These are phyloP conservation scores for Amazona vittata DNA, from an alignment of 2,113 vertebrate species.

Conservation along the genomic window DNA sequence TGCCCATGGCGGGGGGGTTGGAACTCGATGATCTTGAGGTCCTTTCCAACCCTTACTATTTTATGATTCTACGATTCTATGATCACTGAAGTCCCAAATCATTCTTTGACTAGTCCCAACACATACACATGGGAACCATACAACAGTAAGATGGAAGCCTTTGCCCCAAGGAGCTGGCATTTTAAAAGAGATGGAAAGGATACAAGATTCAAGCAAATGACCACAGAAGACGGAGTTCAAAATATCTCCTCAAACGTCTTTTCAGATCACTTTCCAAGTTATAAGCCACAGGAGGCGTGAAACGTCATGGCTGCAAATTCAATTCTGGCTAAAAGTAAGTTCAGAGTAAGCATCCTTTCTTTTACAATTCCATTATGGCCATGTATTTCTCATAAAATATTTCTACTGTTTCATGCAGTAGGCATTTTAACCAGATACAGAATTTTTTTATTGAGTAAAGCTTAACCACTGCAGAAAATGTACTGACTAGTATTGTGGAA, in stretches of 20 bases:
- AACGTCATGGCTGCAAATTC: background rate
- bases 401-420: background rate
- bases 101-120: background rate
- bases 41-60: too few relatives aligned
- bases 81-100: background rate
- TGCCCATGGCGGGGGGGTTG: too few relatives aligned
- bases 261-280: background rate
- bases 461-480: background rate
- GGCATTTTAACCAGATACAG: background rate
- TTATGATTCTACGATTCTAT: too few relatives aligned
- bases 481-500: background rate
- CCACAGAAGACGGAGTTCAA: background rate
- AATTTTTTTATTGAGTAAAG: background rate
- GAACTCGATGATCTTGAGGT: too few relatives aligned
- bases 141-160: background rate
- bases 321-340: background rate
- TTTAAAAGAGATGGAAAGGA: background rate
- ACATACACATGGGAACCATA: background rate
- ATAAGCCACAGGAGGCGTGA: background rate
- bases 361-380: background rate
- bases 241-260: background rate
- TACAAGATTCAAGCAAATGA: background rate
- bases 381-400: background rate
- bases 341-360: background rate
- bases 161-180: background rate